Evolutionary conservation across 2,113 vertebrate genomes (phyloP), one percentile per base, ranked within the genome.

Genomic region (Engystomops pustulosus): DNA sequence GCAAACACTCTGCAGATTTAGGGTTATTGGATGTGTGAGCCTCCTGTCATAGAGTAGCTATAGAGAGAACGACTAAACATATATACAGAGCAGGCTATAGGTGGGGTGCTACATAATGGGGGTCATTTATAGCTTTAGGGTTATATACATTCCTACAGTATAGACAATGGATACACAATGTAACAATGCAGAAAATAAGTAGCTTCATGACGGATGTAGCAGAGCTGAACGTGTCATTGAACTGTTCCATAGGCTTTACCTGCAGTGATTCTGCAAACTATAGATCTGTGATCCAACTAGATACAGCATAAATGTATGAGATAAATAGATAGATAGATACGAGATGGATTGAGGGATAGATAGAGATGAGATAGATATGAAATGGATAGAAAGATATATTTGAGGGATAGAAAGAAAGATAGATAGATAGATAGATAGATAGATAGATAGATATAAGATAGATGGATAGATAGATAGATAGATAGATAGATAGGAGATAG

Each of bases 1-100:
- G 38, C 36, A 80, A 45, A 67, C 62, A 68, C 58, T 32, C 62
- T 69, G 60, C 55, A 79, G 55, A 38, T 25, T 79, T 62, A 49
- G 71, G 27, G 45, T 51, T 75, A 47, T 30, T 18, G 15, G 23
- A 44, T 23, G 68, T 47, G 70, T 18, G 71, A 53, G 23, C 72
- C 34, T 47, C 23, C 44, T 72, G 70, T 41, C 47, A 72, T 47
- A 74, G 23, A 74, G 27, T 25, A 32, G 36, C 36, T 55, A 74
- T 45, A 53, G 20, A 34, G 47, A 58, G 74, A 36, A 20, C 17
- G 38, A 15, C 51, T 58, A 78, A 78, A 49, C 55, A 78, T 58
- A 38, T 53, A 55, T 53, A 36, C 15, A 18, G 27, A 20, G 27
- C n/a, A 53, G n/a, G 17, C 30, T 1, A 17, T 7, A 32, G 12